Evolutionary conservation across 2,113 vertebrate genomes (phyloP), one percentile per base, ranked within the genome.

Genomic region (Calypte anna): DNA sequence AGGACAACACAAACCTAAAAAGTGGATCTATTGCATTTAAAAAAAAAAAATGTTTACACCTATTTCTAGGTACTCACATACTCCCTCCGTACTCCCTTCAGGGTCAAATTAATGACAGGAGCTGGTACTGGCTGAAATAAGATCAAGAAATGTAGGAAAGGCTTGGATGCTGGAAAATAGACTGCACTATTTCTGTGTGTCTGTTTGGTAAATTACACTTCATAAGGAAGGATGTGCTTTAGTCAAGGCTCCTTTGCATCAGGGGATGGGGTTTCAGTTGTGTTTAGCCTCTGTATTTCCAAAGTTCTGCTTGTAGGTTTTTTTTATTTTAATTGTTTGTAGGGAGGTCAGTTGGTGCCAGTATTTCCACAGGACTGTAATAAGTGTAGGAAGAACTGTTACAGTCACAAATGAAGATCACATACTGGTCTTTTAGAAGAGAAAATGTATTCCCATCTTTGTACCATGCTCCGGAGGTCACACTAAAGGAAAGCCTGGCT

Each of bases 281-380:
- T 62, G 9, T 48, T 66, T 62, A 74, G 72, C 44, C 36, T 82
- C 48, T 74, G 27, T 74, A 8, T 50, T 74, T 91, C n/a, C 64
- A 90, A 75, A 66, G 16, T 80, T 61, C 18, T 64, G 12, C 55
- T 66, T 4, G n/a, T 31, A 79, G 40, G 11, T 91, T 61, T 54
- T 78, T 79, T 85, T 81, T 64, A 57, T 85, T 91, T 91, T 87
- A 93, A 82, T 95, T 88, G 31, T 79, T 89, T 85, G 12, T 69
- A 23, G 73, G 24, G 33, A 86, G 68, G 38, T 36, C 66, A 53
- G 64, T 28, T 36, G 51, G 58, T 48, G 63, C 50, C 44, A 50
- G 2, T n/a, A 53, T 43, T 51, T 68, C 23, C 74, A 67, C 20
- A 58, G 43, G 22, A n/a, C 14, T 79, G 53, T 40, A 20, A 36